Evolutionary conservation across 2,113 vertebrate genomes (phyloP), one percentile per base, ranked within the genome.

Genomic region (Ranitomeya imitator): DNA sequence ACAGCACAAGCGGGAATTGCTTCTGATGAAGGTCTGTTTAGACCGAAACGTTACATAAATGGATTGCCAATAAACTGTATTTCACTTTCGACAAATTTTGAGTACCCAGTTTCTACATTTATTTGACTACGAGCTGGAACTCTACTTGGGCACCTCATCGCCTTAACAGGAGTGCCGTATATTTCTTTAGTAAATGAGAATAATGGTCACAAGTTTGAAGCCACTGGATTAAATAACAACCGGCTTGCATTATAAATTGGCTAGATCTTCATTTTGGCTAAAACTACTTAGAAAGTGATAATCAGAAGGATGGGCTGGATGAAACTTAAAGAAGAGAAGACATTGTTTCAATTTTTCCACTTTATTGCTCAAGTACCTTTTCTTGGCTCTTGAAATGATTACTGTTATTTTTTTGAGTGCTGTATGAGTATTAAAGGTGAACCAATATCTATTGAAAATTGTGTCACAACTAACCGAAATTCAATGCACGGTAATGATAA

Each of bases 201-300:
- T 52, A 23, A 54, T 19, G n/a, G 2, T 74, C 52, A 74, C 67
- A 59, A 15, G 23, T 69, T 80, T 59, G 57, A 87, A 59, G 63
- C 51, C 63, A 71, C 21, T 31, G 77, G 7, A 45, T 59, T 51
- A 80, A n/a, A 79, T 81, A 87, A 86, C 71, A 86, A 76, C 63
- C 14, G 11, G 45, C 21, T 76, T 79, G 11, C 14, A 54, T 61
- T 78, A 55, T 54, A 86, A 65, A 51, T 79, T 21, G 16, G n/a
- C 76, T 26, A 11, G 37, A 52, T 74, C 26, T 52, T 18, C 51
- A 31, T 31, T 31, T 65, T 45, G 67, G 85, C 79, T 45, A 67
- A 8, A 11, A 57, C 19, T 86, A 86, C 52, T 79, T 79, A 45
- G 37, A 16, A 86, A 59, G 59, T 57, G 83, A 85, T 85, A 85